phyloP scores from a whole-genome alignment of 2,888 invertebrate genomes.

The Drosophila incognita region DNA sequence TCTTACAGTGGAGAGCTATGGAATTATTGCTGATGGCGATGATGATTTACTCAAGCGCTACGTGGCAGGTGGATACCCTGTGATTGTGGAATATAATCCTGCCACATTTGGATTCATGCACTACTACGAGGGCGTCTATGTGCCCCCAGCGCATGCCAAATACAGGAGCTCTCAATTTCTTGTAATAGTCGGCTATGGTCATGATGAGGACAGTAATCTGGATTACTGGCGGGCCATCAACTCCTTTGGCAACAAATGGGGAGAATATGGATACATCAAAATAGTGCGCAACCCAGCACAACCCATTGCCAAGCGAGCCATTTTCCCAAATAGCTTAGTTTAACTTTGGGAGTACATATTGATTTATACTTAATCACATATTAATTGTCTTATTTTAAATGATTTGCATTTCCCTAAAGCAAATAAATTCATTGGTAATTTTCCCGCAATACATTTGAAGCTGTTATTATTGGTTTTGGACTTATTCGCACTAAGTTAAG shows the following conservation, averaged over 20 bases:
- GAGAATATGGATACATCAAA: constrained; percentile 80
- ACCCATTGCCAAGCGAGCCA: constrained; percentile 70
- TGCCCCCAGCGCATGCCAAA: constrained; percentile 54
- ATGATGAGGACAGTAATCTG: constrained; percentile 50
- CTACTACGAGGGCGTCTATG: constrained; percentile 76
- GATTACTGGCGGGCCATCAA: constrained; percentile 82
- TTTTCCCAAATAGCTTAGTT: constrained; percentile 68
- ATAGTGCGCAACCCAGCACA: constrained; percentile 61
- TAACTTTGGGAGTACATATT: neutral
- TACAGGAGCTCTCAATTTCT: constrained; percentile 76
- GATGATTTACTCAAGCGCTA: constrained; percentile 64
- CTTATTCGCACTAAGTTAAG: constrained; percentile 82
- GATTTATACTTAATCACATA: neutral
- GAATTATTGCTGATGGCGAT: constrained; percentile 56
- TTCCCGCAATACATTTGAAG: neutral
- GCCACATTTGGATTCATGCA: constrained; percentile 83
- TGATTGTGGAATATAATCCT: constrained; percentile 81
- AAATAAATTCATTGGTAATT: neutral
- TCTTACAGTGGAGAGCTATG: constrained; percentile 58
- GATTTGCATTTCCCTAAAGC: neutral
- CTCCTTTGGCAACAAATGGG: constrained; percentile 82
- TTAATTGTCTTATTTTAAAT: neutral
- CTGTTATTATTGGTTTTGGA: constrained; percentile 19
- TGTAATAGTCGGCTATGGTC: constrained; percentile 80
- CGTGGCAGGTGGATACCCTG: constrained; percentile 72